Conservation (phyloP, 2,797 vertebrate genomes). For the Notoglanidium macrostoma region DNA sequence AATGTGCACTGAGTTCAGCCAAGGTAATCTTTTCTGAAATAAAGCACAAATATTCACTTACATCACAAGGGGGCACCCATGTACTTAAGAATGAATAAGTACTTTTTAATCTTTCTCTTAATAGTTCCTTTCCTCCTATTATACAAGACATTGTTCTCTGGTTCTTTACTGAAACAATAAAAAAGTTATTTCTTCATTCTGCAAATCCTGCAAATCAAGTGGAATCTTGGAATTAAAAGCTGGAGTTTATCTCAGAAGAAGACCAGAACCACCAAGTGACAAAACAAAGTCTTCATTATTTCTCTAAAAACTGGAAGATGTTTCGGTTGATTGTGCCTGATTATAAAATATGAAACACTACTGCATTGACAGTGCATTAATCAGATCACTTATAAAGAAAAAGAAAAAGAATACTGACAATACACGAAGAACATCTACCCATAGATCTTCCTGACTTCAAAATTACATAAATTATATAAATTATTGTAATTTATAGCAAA, state of each 20-base stretch:
- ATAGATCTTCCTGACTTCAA: neutral
- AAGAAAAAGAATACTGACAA: neutral
- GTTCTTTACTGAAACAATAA: neutral
- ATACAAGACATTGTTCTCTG: neutral
- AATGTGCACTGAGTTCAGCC: neutral
- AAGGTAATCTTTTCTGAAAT: neutral
- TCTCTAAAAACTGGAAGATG: too few species aligned
- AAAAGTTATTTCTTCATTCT: neutral
- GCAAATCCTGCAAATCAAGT: neutral
- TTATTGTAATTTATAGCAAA: neutral
- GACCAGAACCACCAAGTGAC: neutral
- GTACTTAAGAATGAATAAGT: neutral
- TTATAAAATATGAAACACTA: neutral
- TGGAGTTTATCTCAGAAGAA: neutral
- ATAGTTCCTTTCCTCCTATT: neutral
- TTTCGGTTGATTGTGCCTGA: neutral
- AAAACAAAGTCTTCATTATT: neutral
- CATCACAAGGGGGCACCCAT: constrained; percentile 49
- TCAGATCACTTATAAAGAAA: neutral
- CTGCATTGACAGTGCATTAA: neutral
- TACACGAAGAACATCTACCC: neutral
- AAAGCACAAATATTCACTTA: neutral
- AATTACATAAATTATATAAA: neutral
- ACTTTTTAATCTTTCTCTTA: neutral
- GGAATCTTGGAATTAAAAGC: neutral